phyloP scores from a whole-genome alignment of 2,113 vertebrate species.

The Erinaceus europaeus region DNA sequence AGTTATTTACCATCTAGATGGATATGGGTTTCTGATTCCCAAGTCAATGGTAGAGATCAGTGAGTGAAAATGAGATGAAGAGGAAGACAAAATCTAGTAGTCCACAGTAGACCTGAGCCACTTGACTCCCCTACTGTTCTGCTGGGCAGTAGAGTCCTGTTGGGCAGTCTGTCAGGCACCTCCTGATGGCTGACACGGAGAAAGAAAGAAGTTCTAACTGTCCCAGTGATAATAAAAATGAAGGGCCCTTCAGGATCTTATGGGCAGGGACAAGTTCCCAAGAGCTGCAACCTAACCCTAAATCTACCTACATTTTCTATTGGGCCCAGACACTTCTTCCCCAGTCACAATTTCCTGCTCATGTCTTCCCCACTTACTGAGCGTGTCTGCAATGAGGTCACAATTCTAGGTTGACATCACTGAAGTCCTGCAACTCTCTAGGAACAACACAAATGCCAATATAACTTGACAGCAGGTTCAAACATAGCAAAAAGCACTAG shows the following conservation, averaged over 20 bases:
- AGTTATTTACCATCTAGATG: conserved; percentile 64
- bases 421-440: conserved; percentile 33
- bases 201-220: conserved; percentile 40
- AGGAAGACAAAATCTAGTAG: neutral
- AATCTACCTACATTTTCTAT: conserved; percentile 72
- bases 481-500: neutral
- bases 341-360: neutral
- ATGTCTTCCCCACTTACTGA: conserved; percentile 18
- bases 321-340: conserved; percentile 42
- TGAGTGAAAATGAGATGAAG: conserved; percentile 33
- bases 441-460: conserved; percentile 24
- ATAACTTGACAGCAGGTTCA: conserved; percentile 37
- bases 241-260: conserved; percentile 49
- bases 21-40: conserved; percentile 43
- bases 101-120: neutral
- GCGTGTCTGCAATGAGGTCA: conserved; percentile 55
- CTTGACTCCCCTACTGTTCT: conserved; percentile 21
- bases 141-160: neutral
- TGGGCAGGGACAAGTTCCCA: neutral
- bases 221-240: conserved; percentile 4
- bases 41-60: conserved; percentile 27
- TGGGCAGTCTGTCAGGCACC: neutral
- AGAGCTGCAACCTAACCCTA: conserved; percentile 60
- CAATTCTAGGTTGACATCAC: conserved; percentile 71
- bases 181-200: conserved; percentile 30